Evolutionary conservation across 2,797 vertebrate species (phyloP), one percentile per base, ranked within the genome.

Genomic region (Dendrocincla fuliginosa): DNA sequence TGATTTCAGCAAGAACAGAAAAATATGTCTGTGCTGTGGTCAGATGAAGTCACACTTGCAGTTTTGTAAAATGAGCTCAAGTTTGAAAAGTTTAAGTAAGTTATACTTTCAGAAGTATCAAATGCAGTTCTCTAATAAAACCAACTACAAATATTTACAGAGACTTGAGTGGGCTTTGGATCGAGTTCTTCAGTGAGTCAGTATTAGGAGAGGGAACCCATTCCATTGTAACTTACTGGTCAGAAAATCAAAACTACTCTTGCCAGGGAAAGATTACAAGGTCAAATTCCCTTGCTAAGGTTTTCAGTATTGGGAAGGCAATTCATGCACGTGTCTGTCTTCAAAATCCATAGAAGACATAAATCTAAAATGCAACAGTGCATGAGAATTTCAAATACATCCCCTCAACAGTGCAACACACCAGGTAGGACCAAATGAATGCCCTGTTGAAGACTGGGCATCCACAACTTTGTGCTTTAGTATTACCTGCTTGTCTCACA

Each of bases 21-120:
- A 86, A 90, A 33, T 16, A 44, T 0, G 4, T 55, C 46, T 1
- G 2, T 49, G 39, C 37, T 46, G 25, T 0, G 2, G 17, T 35
- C 35, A 76, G 50, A 73, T 39, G 30, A 74, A 52, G 53, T 59
- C 63, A 71, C 30, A 42, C 39, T 69, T 50, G 39, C 16, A 63
- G 28, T 50, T 82, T 71, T 71, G 39, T 24, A 87, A 89, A 79
- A 47, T 8, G 9, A 89, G 11, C 33, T 82, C 0, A 47, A 59
- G 32, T 70, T 82, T 44, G 18, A 56, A 76, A 80, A 74, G 32
- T 37, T 53, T 41, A 63, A 83, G 28, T 67, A 67, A 85, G 74
- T 39, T 53, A 56, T 53, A 49, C 42, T 60, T 84, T 61, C 2
- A 5, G 20, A 90, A 69, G 35, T 55, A 90, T 42, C 50, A 75